Percentiles rank a stretch among this genome's conserved stretches.
Conservation (phyloP, 2,113 vertebrate genomes). For the Menura novaehollandiae region DNA sequence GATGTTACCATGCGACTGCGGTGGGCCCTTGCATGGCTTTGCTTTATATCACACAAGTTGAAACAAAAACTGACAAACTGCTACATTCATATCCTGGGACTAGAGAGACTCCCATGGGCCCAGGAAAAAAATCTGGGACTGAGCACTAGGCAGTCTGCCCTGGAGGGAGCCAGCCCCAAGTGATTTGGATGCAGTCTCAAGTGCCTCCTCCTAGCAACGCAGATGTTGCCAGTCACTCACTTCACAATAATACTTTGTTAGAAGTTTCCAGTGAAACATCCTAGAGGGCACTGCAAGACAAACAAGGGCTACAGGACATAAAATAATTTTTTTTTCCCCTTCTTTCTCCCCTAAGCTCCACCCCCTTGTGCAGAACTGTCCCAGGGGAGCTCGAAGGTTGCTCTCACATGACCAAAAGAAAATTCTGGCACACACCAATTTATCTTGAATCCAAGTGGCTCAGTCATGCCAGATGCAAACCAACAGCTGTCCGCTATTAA, state of each 20-base stretch:
- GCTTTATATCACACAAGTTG: background rate
- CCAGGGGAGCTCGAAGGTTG: background rate
- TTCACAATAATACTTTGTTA: background rate
- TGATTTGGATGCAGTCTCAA: background rate
- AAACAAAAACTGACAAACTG: background rate
- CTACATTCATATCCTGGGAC: background rate
- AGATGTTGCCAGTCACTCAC: background rate
- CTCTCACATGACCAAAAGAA: background rate
- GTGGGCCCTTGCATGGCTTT: background rate
- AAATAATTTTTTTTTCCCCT: background rate
- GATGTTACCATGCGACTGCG: accelerated
- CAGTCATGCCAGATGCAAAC: background rate
- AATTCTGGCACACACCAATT: background rate
- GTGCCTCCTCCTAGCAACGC: accelerated
- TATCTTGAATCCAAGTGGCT: background rate
- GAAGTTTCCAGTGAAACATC: background rate
- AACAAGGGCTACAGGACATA: background rate
- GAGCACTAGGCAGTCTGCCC: background rate
- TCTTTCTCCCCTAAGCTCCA: background rate
- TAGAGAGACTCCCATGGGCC: background rate
- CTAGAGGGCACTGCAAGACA: background rate
- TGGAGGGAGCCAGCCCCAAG: background rate
- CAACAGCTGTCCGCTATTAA: background rate
- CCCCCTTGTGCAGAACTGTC: background rate
- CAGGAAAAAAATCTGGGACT: background rate